Evolutionary conservation across 2,888 invertebrate species (phyloP).

Genomic region (Lepidochitona cinerea): DNA sequence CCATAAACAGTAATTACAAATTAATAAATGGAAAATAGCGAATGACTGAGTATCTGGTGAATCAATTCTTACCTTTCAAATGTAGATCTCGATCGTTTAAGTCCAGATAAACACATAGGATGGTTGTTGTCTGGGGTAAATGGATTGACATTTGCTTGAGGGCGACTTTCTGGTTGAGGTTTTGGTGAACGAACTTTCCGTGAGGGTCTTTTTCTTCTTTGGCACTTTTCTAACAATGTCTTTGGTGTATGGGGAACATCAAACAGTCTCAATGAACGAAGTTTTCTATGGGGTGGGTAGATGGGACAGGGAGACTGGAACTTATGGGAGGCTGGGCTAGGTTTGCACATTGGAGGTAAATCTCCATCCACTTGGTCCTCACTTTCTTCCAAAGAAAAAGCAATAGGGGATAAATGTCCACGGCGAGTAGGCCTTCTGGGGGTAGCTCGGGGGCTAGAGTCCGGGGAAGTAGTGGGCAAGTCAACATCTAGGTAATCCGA

Average conservation of each 20-base stretch:
- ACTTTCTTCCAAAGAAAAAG: constrained; percentile 35
- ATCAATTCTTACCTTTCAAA: constrained; percentile 43
- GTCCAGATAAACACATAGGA: constrained; percentile 76
- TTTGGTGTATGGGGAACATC: constrained; percentile 91
- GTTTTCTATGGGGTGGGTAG: constrained; percentile 73
- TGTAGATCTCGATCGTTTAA: constrained; percentile 79
- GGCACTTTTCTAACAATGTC: constrained; percentile 80
- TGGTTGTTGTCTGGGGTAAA: constrained; percentile 73
- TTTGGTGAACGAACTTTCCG: constrained; percentile 25
- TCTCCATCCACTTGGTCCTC: constrained; percentile 31
- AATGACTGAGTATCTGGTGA: not conserved
- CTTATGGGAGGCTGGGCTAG: not conserved
- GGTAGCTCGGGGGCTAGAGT: constrained; percentile 42
- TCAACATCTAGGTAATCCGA: constrained; percentile 51
- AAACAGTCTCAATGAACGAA: constrained; percentile 78
- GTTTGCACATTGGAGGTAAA: not conserved
- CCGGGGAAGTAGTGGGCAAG: constrained; percentile 44
- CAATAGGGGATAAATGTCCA: constrained; percentile 36
- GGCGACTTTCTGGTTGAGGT: constrained; percentile 15
- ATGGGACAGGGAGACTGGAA: not conserved
- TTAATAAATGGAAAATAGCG: no score
- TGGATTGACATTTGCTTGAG: constrained; percentile 82
- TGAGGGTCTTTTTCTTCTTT: constrained; percentile 36
- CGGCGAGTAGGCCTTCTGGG: constrained; percentile 33
- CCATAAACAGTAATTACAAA: no score